A percentile compares a stretch with the other conserved stretches of the same genome.
Conservation (phyloP, 2,113 vertebrate species). For the Osmerus mordax region DNA sequence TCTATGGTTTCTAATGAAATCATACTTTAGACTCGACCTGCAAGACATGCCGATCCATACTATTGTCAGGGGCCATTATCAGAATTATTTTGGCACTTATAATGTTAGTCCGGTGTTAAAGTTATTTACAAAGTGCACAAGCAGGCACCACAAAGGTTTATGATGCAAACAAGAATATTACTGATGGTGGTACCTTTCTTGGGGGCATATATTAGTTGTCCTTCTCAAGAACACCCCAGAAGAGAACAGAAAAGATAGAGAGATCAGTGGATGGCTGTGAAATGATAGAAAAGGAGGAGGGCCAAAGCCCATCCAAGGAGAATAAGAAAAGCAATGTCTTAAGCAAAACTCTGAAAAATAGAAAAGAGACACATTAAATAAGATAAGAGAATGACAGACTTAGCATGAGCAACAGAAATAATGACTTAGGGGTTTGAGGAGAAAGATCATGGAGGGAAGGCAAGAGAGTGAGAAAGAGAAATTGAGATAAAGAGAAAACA, state of each 20-base stretch:
- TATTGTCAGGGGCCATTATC: not conserved
- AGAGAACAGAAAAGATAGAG: conserved; percentile 75
- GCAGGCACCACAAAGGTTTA: conserved; percentile 47
- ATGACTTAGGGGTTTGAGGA: conserved; percentile 22
- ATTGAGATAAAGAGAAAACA: conserved; percentile 14
- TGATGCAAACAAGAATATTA: conserved; percentile 45
- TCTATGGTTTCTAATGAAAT: not conserved
- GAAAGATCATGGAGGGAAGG: not conserved
- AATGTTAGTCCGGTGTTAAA: conserved; percentile 35
- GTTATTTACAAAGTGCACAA: conserved; percentile 38
- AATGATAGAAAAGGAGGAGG: conserved; percentile 57
- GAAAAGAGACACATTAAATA: conserved; percentile 79
- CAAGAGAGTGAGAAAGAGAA: conserved; percentile 34
- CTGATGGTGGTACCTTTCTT: conserved; percentile 86
- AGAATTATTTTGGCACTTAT: conserved; percentile 4
- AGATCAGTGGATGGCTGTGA: conserved; percentile 80
- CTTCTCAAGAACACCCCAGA: conserved; percentile 91
- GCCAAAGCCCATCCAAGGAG: conserved; percentile 53
- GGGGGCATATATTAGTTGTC: conserved; percentile 87
- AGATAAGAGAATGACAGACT: conserved; percentile 51
- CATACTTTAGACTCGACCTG: not conserved
- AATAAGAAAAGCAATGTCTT: conserved; percentile 70
- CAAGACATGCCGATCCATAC: not conserved
- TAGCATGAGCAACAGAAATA: conserved; percentile 46
- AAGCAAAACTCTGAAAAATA: conserved; percentile 82